A percentile compares a stretch with the other conserved stretches of the same genome.
These are phyloP conservation scores for Myiozetetes cayanensis DNA, from an alignment of 2,113 vertebrate genomes.

Conservation along the genomic window DNA sequence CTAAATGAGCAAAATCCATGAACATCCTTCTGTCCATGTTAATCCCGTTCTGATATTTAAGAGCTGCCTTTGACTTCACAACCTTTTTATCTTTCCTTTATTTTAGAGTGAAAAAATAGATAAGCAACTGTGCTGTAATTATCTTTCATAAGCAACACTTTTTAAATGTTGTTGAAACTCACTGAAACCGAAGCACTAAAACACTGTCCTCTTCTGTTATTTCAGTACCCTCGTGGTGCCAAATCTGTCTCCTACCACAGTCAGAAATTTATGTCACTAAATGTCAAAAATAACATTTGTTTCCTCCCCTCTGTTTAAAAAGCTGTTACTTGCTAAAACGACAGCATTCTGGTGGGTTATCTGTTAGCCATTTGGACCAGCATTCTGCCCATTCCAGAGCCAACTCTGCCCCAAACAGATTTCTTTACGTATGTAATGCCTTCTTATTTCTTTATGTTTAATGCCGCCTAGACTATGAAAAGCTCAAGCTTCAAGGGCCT, in stretches of 20 bases:
- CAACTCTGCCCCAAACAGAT: background rate
- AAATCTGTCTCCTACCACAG: background rate
- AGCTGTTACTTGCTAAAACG: background rate
- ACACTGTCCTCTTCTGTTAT: background rate
- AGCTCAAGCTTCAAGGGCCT: accelerated
- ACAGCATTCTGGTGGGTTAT: background rate
- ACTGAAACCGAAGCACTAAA: background rate
- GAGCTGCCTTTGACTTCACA: background rate
- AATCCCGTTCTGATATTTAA: background rate
- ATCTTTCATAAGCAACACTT: background rate
- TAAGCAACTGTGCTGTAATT: background rate
- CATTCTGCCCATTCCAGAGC: background rate
- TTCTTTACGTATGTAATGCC: background rate
- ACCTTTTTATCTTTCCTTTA: background rate
- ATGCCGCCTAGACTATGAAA: background rate
- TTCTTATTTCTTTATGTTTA: background rate
- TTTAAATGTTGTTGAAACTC: background rate
- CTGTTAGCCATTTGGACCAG: background rate
- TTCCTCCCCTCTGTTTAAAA: background rate
- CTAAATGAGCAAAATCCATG: background rate
- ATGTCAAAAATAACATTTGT: background rate
- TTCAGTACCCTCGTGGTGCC: background rate
- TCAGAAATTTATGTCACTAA: background rate
- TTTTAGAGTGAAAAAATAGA: background rate
- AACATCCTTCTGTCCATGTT: background rate